Evolutionary conservation across 2,797 vertebrate genomes (phyloP), one percentile per base, ranked within the genome.

Genomic region (Dermochelys coriacea): DNA sequence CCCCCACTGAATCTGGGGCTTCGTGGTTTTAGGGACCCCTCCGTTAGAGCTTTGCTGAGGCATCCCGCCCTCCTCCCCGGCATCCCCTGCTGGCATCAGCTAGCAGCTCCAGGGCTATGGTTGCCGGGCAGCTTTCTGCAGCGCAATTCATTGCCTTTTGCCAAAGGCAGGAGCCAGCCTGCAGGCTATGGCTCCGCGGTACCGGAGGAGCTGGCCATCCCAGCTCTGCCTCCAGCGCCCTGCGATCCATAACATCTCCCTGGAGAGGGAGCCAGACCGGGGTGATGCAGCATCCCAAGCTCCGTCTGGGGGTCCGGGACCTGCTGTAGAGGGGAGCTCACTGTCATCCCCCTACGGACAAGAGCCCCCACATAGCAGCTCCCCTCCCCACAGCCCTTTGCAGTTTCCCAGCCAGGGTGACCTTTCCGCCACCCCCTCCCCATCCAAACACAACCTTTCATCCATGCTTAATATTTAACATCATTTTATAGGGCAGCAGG

Each of bases 381-480:
- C 61, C 18, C n/a, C 64, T 12, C n/a, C 64, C 37, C n/a, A 6
- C n/a, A 41, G 50, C 64, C 78, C 25, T 57, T 47, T 34, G 50
- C 18, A 3, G 41, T 59, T 47, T 47, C n/a, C 91, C 82, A 61
- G 86, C 52, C 14, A 5, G 61, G 50, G 82, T 85, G 91, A 88
- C 87, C 83, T 75, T 81, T 75, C 49, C 19, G n/a, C 74, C 79
- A 55, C 82, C 31, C 37, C 3, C 50, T 51, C 82, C 64, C 25
- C 45, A 27, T 79, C 74, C 61, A 59, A 64, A 85, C 82, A 64
- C 51, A 47, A 89, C 93, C 84, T 79, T 91, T 93, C 93, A 87
- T 82, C 93, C 59, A 55, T 4, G 96, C 96, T 98, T 98, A 98
- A 98, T 98, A 97, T 97, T 98, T 98, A 98, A 98, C 97, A 82